These are phyloP conservation scores for Toxostoma redivivum DNA, from an alignment of 2,113 vertebrate genomes.

Conservation along the genomic window DNA sequence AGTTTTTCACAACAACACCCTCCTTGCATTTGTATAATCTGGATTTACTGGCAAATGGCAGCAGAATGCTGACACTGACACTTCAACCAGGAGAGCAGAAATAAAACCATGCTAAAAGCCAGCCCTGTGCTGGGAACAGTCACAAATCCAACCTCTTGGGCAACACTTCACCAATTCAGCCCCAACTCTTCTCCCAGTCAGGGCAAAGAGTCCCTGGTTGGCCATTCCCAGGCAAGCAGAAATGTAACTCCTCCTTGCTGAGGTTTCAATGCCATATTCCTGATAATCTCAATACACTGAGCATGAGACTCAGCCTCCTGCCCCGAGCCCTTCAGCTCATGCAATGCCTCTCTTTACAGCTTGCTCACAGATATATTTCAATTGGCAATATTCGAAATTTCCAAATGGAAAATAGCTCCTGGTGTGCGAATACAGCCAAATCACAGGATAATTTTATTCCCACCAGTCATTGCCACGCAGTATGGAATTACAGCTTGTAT, in stretches of 20 bases:
- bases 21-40: neutral
- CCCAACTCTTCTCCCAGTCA: neutral
- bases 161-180: neutral
- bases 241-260: neutral
- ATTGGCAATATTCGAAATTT: constrained; percentile 20
- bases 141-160: neutral
- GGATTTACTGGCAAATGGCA: neutral
- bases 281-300: neutral
- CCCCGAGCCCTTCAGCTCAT: neutral
- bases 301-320: neutral
- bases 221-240: neutral
- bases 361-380: neutral
- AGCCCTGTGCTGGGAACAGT: neutral
- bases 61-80: neutral
- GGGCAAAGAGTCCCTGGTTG: neutral
- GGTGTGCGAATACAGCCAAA: constrained; percentile 22
- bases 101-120: neutral
- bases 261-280: neutral
- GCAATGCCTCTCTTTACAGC: neutral
- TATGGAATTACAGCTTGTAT: neutral
- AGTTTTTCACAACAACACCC: neutral
- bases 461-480: neutral
- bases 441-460: constrained; percentile 29
- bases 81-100: neutral
- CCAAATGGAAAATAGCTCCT: constrained; percentile 61